phyloP scores from a whole-genome alignment of 2,797 vertebrate species.

The Neosalanx taihuensis region DNA sequence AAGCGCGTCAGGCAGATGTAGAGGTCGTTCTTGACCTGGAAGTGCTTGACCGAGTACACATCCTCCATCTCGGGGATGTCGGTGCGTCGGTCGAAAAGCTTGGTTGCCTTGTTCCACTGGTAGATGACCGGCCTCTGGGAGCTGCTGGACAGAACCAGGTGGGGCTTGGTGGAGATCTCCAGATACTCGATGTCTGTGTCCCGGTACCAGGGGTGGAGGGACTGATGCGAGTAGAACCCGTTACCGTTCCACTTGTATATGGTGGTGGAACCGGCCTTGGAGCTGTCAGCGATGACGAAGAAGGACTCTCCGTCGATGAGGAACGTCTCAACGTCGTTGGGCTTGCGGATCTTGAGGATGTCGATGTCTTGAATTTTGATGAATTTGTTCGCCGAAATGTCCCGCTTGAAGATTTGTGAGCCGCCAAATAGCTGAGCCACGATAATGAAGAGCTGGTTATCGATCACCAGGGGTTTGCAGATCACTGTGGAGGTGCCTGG shows the following conservation, averaged over 20 bases:
- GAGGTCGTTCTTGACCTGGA: slow-evolving; percentile 86
- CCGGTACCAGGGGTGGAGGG: slow-evolving; percentile 93
- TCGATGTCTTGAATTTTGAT: slow-evolving; percentile 99
- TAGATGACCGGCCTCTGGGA: slow-evolving; percentile 95
- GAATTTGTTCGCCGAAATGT: slow-evolving; percentile 92
- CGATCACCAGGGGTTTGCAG: slow-evolving; percentile 95
- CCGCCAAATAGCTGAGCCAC: slow-evolving; percentile 96
- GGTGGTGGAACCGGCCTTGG: slow-evolving; percentile 95
- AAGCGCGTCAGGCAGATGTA: slow-evolving; percentile 96
- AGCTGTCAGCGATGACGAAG: slow-evolving; percentile 95
- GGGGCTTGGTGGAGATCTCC: slow-evolving; percentile 90
- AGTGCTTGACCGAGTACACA: slow-evolving; percentile 94
- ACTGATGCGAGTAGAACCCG: slow-evolving; percentile 97
- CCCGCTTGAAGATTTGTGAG: slow-evolving; percentile 96
- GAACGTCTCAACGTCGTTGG: slow-evolving; percentile 96
- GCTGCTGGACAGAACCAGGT: slow-evolving; percentile 94
- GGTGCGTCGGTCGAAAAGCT: slow-evolving; percentile 86
- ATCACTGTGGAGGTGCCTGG: slow-evolving; percentile 92
- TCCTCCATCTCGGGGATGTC: slow-evolving; percentile 98
- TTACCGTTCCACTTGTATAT: slow-evolving; percentile 99
- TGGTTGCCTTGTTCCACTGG: slow-evolving; percentile 91
- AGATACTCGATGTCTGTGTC: slow-evolving; percentile 96
- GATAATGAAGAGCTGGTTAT: slow-evolving; percentile 90
- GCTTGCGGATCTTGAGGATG: slow-evolving; percentile 94
- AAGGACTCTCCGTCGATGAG: slow-evolving; percentile 89